Base-by-base conservation (phyloP, 2,797 vertebrate genomes). In the Acanthiza pusilla region DNA sequence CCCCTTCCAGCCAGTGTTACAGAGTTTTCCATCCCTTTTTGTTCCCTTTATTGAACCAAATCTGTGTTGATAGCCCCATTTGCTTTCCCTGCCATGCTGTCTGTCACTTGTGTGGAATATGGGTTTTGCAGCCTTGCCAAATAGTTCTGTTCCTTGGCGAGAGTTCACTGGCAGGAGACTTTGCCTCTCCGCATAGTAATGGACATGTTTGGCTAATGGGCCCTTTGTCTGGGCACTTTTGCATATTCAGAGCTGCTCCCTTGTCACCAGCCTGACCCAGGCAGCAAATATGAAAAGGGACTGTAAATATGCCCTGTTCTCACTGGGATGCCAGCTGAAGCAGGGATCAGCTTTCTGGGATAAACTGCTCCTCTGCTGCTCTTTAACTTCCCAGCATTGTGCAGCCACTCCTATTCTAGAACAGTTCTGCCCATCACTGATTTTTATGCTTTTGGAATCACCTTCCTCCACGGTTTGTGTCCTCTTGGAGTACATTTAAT, bases 251-350 rank as follows among this genome's bases (percentile, higher is more conserved):
- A 91, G 83, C 74, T 84, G 86, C 85, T 96, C 73, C 78, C 93
- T 93, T 91, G 93, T 95, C 96, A 88, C 78, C 78, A 74, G 93
- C 94, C 88, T 58, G 88, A 85, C 85, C 79, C 74, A 60, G 88
- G 90, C 93, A 90, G 75, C 73, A 85, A 63, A 95, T 79, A 93
- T 32, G n/a, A 60, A 40, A 43, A 77, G 76, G 61, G 86, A 66
- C 26, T 8, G 2, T 77, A 91, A 94, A 87, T n/a, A 82, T 30
- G 67, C 26, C 26, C 38, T 6, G 25, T 75, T 71, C 85, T 60
- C 77, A 18, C 67, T 12, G 51, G 75, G 63, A 30, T 57, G 47
- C 30, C 51, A 78, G 5, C 55, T 55, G 78, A 43, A 66, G 75
- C 20, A 23, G 17, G 74, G 19, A 8, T 16, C 38, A 53, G 54